A percentile compares a stretch with the other conserved stretches of the same genome.
Conservation (phyloP, 1,140 invertebrate genomes). For the Theocolax elegans region DNA sequence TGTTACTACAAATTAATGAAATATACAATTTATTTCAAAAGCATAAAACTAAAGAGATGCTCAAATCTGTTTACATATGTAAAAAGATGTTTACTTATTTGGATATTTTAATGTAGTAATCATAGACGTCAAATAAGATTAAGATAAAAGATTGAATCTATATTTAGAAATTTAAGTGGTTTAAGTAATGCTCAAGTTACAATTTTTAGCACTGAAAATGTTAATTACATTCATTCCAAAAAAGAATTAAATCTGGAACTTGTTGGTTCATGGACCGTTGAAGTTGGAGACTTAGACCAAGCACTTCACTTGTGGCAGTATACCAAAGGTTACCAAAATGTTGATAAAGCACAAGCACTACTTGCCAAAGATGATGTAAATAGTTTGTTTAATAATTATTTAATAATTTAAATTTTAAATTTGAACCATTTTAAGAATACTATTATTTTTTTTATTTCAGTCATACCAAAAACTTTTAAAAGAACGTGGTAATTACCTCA, state of each 20-base stretch:
- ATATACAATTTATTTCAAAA: no score
- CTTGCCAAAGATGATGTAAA: slow-evolving; percentile 79
- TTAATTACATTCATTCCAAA: slow-evolving; percentile 80
- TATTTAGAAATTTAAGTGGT: not conserved
- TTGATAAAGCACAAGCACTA: slow-evolving; percentile 82
- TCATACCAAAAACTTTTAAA: slow-evolving; percentile 82
- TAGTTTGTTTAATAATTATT: not conserved
- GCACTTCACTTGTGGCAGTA: slow-evolving; percentile 95
- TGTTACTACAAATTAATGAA: no score
- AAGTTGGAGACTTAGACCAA: slow-evolving; percentile 97
- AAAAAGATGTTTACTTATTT: no score
- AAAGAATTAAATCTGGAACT: slow-evolving; percentile 80
- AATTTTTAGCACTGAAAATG: slow-evolving; percentile 81
- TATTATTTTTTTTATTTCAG: slow-evolving; percentile 62
- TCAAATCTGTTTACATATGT: no score
- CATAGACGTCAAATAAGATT: not conserved
- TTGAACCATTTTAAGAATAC: no score
- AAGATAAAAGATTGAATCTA: not conserved
- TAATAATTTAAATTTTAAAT: not conserved
- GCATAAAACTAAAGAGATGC: no score
- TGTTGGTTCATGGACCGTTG: slow-evolving; percentile 88
- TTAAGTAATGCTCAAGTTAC: not conserved
- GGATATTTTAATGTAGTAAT: slow-evolving; percentile 8
- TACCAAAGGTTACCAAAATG: slow-evolving; percentile 88
- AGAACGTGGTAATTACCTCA: slow-evolving; percentile 85